phyloP scores from a whole-genome alignment of 2,113 vertebrate species.

The Crotalus tigris region DNA sequence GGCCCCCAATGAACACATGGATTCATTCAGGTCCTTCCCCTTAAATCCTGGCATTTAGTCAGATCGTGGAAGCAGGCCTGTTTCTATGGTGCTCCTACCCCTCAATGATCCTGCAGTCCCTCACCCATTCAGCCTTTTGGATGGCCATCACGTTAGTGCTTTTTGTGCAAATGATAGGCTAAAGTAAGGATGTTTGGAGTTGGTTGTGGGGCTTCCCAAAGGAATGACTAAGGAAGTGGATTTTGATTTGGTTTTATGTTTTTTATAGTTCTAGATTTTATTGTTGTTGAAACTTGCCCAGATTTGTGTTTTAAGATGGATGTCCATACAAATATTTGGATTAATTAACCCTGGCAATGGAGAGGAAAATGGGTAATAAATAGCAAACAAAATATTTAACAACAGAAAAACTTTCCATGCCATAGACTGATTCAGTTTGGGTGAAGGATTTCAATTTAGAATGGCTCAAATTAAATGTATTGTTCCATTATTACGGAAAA shows the following conservation, averaged over 20 bases:
- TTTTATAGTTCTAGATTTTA: background rate
- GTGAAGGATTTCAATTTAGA: background rate
- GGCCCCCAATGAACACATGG: background rate
- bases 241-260: background rate
- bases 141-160: background rate
- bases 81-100: background rate
- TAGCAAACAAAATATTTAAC: background rate
- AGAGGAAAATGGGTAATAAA: background rate
- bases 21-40: background rate
- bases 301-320: background rate
- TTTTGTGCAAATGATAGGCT: background rate
- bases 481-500: background rate
- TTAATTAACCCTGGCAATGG: background rate
- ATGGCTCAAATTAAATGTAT: background rate
- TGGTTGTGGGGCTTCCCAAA: background rate
- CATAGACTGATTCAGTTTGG: background rate
- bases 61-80: background rate
- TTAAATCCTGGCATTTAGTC: background rate
- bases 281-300: background rate
- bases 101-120: background rate
- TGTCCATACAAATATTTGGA: background rate
- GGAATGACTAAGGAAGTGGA: background rate
- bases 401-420: background rate
- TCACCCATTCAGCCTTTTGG: background rate
- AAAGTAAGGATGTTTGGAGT: background rate